Base-by-base conservation (phyloP, 2,888 invertebrate genomes). In the Idaea aversata region DNA sequence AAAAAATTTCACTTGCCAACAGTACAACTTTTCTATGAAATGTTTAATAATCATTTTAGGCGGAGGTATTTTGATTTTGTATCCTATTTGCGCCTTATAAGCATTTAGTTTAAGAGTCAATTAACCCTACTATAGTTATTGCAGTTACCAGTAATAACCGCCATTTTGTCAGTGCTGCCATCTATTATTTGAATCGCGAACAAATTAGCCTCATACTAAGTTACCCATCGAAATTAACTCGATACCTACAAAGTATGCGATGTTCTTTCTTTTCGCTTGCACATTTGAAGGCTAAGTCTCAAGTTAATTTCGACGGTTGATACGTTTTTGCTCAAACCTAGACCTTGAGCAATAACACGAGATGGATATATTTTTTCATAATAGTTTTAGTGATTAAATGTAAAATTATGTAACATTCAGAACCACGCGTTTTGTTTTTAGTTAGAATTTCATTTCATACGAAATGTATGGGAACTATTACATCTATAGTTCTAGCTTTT, bases 321-420 rank as follows among this genome's bases (percentile, higher is more conserved):
- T 62, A 70, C 72, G 71, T 60, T 63, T 74, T 77, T 78, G 82
- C 80, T 83, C 81, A 82, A 82, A 75, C 71, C 68, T 71, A 67
- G 67, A 70, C 61, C 36, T 36, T 36, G 61, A 72, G 70, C 60
- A 65, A 62, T n/a, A 65, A 65, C 57, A 64, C 25, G 47, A 63
- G 15, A 64, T 61, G 60, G 62, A 67, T 65, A 68, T 65, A 66
- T 75, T 75, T 74, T 76, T 75, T 73, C 71, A 73, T 65, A 61
- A 66, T 74, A 71, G 72, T 63, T 64, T 16, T 70, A 67, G 63
- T 67, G 66, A 34, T 36, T 61, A 66, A 59, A 34, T 35, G 60
- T 10, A 60, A 34, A 62, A 62, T 62, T 64, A 65, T 59, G 58
- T 25, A 62, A 10, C 64, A 59, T 67, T 67, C 65, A 65, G 68